Percentiles rank a stretch among this genome's conserved stretches.
These are phyloP conservation scores for Ericerus pela DNA, from an alignment of 1,140 invertebrate genomes.

Conservation along the genomic window DNA sequence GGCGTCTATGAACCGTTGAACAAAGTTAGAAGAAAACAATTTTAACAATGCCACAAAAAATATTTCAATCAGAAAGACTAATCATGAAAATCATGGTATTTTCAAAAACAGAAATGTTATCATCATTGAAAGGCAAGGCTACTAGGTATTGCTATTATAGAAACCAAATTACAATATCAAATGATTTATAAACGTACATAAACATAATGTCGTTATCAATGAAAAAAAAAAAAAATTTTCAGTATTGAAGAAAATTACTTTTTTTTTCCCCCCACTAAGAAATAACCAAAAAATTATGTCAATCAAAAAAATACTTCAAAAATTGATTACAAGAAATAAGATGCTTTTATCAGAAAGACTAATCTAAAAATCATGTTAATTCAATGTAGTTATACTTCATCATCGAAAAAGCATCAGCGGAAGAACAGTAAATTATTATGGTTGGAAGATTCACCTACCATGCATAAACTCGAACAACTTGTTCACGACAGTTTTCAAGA, in stretches of 20 bases:
- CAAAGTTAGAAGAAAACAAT: background rate
- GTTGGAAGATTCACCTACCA: slow-evolving; percentile 36
- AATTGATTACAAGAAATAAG: background rate
- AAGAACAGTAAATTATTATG: background rate
- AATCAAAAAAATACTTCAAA: background rate
- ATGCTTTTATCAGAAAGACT: slow-evolving; percentile 5
- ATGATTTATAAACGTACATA: too few species aligned
- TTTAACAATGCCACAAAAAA: too few species aligned
- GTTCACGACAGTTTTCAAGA: slow-evolving; percentile 99
- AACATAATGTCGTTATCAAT: too few species aligned
- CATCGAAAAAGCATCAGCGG: background rate
- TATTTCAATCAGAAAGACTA: slow-evolving; percentile 2
- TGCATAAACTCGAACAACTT: slow-evolving; percentile 99
- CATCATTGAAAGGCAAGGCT: background rate
- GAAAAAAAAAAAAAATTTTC: too few species aligned
- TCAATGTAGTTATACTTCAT: background rate
- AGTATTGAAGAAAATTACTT: too few species aligned
- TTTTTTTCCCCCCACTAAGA: too few species aligned
- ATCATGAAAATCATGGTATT: background rate
- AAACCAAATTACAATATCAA: too few species aligned
- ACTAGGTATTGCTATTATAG: too few species aligned
- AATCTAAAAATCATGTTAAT: slow-evolving; percentile 7
- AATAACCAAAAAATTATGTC: too few species aligned
- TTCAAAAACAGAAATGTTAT: background rate
- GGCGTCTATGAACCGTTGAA: too few species aligned